Conservation (phyloP, 2,888 invertebrate genomes). For the Drosophila flavopinicola region DNA sequence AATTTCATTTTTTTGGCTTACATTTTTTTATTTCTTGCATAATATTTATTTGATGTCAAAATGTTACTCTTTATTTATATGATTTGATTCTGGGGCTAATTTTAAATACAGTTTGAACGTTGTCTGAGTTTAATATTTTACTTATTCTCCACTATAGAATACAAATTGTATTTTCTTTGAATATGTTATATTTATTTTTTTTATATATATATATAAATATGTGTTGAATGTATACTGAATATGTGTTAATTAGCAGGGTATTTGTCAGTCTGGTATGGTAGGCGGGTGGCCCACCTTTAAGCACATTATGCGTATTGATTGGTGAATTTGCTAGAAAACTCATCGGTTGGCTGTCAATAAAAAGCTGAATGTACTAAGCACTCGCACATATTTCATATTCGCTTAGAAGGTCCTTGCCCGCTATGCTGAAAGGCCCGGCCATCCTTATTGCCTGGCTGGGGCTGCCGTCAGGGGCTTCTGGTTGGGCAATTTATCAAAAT, state of each 20-base stretch:
- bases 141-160: too few species aligned
- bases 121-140: too few species aligned
- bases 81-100: too few species aligned
- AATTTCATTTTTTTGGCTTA: too few species aligned
- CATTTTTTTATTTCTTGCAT: too few species aligned
- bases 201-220: too few species aligned
- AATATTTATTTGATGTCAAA: too few species aligned
- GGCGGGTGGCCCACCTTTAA: background rate
- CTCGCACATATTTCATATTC: conserved; percentile 36
- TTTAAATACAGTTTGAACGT: too few species aligned
- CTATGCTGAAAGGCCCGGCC: conserved; percentile 16
- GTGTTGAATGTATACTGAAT: too few species aligned
- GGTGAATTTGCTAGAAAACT: conserved; percentile 9
- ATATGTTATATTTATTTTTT: too few species aligned
- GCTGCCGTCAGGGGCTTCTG: conserved; percentile 16
- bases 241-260: background rate
- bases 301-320: background rate
- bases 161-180: too few species aligned
- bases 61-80: too few species aligned
- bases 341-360: conserved; percentile 34
- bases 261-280: background rate
- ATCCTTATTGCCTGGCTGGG: conserved; percentile 11
- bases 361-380: conserved; percentile 20
- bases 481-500: conserved; percentile 67
- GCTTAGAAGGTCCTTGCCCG: conserved; percentile 24